Evolutionary conservation across 1,140 invertebrate genomes (phyloP).

Genomic region (Trichomalopsis sarcophagae): DNA sequence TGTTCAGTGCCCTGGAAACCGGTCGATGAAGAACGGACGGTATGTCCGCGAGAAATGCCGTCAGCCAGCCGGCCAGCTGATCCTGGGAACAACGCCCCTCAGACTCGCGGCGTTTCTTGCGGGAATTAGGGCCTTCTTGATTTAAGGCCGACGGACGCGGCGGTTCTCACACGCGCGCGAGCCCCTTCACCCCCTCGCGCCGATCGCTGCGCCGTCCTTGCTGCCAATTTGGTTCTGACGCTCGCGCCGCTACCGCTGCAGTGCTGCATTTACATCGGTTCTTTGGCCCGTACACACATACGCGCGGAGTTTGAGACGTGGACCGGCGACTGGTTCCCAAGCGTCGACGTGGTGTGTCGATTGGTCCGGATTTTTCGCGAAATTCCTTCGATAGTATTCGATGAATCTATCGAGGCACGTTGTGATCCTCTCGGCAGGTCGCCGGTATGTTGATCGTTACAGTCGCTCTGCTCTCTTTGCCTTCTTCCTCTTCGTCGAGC

Average conservation of each 20-base stretch:
- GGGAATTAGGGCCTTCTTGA: conserved; percentile 72
- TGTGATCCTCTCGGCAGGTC: conserved; percentile 66
- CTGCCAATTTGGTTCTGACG: conserved; percentile 62
- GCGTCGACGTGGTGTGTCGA: conserved; percentile 66
- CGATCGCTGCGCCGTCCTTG: conserved; percentile 43
- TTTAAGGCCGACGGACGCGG: conserved; percentile 68
- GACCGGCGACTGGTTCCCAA: conserved; percentile 70
- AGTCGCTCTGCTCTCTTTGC: conserved; percentile 60
- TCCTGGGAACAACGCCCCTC: conserved; percentile 73
- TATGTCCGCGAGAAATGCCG: conserved; percentile 71
- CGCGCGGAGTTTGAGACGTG: conserved; percentile 65
- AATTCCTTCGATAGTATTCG: conserved; percentile 76
- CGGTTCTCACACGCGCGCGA: conserved; percentile 68
- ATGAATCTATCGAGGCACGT: conserved; percentile 75
- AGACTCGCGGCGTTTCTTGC: conserved; percentile 65
- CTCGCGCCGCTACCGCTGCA: neutral
- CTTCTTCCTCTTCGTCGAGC: conserved; percentile 27
- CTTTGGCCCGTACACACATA: conserved; percentile 53
- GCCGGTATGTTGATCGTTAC: conserved; percentile 68
- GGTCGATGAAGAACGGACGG: conserved; percentile 69
- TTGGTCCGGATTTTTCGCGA: conserved; percentile 72
- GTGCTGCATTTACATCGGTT: conserved; percentile 63
- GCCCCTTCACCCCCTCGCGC: neutral
- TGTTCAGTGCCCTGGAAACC: conserved; percentile 55
- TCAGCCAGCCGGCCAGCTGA: conserved; percentile 72